Percentiles rank a stretch among this genome's conserved stretches.
Conservation (phyloP, 2,113 vertebrate species). For the Heptranchias perlo region DNA sequence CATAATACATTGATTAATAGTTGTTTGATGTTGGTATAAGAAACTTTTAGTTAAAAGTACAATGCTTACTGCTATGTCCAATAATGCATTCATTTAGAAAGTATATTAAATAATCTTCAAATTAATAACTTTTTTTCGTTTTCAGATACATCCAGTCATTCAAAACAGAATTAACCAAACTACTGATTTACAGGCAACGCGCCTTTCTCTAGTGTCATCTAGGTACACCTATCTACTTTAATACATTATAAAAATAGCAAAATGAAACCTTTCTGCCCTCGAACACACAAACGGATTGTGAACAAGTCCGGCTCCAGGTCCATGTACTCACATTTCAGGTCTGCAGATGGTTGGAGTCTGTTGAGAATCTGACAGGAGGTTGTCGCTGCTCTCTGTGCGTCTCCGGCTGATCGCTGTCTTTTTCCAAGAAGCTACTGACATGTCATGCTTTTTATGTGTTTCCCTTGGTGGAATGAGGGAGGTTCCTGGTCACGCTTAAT, state of each 20-base stretch:
- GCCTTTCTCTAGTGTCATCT: neutral
- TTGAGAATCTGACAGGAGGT: neutral
- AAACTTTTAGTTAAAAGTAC: neutral
- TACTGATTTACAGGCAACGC: too few relatives aligned
- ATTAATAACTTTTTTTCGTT: neutral
- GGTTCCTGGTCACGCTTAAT: conserved; percentile 28
- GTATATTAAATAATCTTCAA: neutral
- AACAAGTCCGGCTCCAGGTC: neutral
- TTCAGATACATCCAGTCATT: neutral
- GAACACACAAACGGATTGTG: neutral
- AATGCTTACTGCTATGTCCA: neutral
- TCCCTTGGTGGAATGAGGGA: conserved; percentile 25
- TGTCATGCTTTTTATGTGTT: conserved; percentile 31
- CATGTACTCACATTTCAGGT: conserved; percentile 21
- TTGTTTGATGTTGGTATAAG: neutral
- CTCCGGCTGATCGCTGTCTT: conserved; percentile 4
- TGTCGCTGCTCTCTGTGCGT: neutral
- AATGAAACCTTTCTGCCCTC: neutral
- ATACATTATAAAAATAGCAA: neutral
- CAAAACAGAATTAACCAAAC: neutral
- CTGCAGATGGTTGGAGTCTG: neutral
- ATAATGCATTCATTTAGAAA: neutral
- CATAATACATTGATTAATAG: neutral
- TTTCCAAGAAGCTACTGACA: neutral
- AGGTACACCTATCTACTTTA: neutral